phyloP scores from a whole-genome alignment of 2,888 invertebrate genomes.

The Himalopsyche tibetana region DNA sequence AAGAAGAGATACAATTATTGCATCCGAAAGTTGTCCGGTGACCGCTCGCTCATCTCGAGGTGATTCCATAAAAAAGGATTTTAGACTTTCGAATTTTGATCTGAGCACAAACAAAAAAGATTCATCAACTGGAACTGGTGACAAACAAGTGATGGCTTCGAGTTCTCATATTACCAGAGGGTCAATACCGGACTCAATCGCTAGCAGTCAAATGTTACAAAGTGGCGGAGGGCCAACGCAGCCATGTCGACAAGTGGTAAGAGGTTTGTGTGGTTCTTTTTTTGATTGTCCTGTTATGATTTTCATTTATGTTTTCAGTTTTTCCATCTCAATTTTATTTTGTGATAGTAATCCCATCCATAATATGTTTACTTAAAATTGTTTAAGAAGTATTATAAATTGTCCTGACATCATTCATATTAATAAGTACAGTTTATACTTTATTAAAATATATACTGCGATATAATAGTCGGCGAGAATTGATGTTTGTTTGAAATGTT shows the following conservation, averaged over 20 bases:
- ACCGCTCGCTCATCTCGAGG: conserved; percentile 40
- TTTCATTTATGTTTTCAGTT: conserved; percentile 37
- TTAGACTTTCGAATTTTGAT: conserved; percentile 9
- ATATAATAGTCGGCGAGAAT: too few species aligned
- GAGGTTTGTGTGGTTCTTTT: conserved; percentile 64
- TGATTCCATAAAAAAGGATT: conserved; percentile 55
- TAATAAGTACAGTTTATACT: too few species aligned
- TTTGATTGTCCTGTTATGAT: conserved; percentile 49
- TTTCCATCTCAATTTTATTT: conserved; percentile 4
- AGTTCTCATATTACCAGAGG: conserved; percentile 31
- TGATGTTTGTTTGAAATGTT: too few species aligned
- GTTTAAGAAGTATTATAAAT: too few species aligned
- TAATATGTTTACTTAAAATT: too few species aligned
- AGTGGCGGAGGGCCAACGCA: conserved; percentile 61
- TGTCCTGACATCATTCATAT: too few species aligned
- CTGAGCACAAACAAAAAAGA: not conserved
- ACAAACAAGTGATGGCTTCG: conserved; percentile 7
- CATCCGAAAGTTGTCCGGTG: conserved; percentile 18
- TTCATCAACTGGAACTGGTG: not conserved
- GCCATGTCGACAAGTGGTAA: conserved; percentile 66
- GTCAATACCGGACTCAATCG: conserved; percentile 47
- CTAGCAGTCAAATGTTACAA: conserved; percentile 29
- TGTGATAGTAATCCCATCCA: conserved; percentile 27
- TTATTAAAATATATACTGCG: too few species aligned
- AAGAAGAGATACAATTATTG: conserved; percentile 26